Evolutionary conservation across 2,888 invertebrate species (phyloP).

Genomic region (Nemoura dubitans): DNA sequence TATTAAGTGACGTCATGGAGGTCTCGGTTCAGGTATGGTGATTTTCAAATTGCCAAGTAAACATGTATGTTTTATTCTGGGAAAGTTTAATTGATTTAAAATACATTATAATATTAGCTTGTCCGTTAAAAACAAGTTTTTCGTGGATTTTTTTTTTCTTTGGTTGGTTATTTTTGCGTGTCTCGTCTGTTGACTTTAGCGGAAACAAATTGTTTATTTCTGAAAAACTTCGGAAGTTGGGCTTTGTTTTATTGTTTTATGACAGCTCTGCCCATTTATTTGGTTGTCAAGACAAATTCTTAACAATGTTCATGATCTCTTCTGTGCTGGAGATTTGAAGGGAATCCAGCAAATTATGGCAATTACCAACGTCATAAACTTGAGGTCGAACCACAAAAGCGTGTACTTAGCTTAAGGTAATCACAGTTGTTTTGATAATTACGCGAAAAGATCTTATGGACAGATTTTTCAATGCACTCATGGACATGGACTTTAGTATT

Average conservation of each 20-base stretch:
- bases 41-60: neutral
- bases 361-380: neutral
- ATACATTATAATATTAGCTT: neutral
- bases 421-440: no score
- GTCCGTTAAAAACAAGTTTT: neutral
- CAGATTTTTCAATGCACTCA: no score
- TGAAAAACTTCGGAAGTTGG: neutral
- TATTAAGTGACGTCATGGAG: neutral
- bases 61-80: neutral
- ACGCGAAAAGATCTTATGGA: no score
- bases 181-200: neutral
- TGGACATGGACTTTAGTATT: no score
- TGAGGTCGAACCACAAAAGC: neutral
- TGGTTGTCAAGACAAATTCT: neutral
- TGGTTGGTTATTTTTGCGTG: neutral
- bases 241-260: no score
- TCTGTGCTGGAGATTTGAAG: neutral
- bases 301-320: neutral
- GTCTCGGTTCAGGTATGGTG: neutral
- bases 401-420: no score
- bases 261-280: neutral
- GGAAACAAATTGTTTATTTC: neutral
- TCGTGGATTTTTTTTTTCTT: neutral
- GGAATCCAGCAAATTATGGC: neutral
- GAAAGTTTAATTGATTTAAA: neutral